Percentiles rank a stretch among this genome's conserved stretches.
These are phyloP conservation scores for Morelia viridis DNA, from an alignment of 2,797 vertebrate species.

Conservation along the genomic window DNA sequence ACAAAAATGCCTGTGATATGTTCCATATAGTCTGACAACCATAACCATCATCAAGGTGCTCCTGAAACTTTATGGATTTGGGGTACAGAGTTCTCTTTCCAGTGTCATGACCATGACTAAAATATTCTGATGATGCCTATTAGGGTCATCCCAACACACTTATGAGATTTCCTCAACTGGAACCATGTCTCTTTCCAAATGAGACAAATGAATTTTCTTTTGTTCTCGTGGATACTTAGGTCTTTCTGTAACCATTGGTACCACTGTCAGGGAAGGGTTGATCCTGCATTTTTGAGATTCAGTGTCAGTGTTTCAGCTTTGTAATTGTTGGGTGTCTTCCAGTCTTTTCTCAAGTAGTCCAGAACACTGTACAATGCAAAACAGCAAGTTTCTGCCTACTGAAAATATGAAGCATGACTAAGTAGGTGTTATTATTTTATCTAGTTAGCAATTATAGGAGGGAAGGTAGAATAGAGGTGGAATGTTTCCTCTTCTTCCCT, in stretches of 20 bases:
- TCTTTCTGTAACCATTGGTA: background rate
- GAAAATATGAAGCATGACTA: background rate
- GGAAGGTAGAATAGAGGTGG: background rate
- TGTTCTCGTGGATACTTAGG: background rate
- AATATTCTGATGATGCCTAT: background rate
- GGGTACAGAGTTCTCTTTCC: background rate
- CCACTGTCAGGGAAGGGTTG: no score
- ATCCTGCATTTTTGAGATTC: background rate
- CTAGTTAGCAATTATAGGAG: slow-evolving; percentile 1
- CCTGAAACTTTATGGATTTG: no score
- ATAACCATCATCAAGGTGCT: no score
- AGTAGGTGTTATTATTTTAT: background rate
- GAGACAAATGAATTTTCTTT: no score
- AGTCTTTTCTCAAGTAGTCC: background rate
- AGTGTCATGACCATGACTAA: background rate
- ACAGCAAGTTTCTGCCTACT: background rate
- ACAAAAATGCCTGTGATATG: no score
- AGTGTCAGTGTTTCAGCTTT: no score
- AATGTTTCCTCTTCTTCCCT: background rate
- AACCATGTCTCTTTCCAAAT: background rate
- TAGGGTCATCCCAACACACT: no score
- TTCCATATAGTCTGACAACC: no score
- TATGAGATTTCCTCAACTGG: background rate
- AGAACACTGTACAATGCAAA: background rate
- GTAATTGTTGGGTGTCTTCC: background rate